These are phyloP conservation scores for Drosophila nannoptera DNA, from an alignment of 1,140 invertebrate species.

Conservation along the genomic window DNA sequence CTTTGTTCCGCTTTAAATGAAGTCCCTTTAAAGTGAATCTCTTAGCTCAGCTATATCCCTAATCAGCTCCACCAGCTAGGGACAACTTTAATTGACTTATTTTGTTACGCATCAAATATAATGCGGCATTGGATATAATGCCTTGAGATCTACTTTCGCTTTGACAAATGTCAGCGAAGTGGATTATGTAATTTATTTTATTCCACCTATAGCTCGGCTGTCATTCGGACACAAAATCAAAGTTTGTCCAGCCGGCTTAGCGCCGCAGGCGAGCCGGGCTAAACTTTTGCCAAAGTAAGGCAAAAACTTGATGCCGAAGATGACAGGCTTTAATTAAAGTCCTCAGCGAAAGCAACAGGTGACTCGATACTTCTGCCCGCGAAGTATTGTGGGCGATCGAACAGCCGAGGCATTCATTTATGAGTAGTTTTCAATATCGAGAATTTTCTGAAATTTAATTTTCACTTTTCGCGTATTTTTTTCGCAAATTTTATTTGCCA, in stretches of 20 bases:
- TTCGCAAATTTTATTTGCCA: too few species aligned
- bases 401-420: too few species aligned
- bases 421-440: too few species aligned
- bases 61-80: background rate
- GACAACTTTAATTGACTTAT: slow-evolving; percentile 15
- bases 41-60: background rate
- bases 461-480: background rate
- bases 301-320: slow-evolving; percentile 46
- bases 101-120: slow-evolving; percentile 6
- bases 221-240: slow-evolving; percentile 44
- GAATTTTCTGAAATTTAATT: background rate
- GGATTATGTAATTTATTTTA: slow-evolving; percentile 70
- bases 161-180: slow-evolving; percentile 68
- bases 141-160: slow-evolving; percentile 17
- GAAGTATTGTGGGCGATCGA: background rate
- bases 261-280: slow-evolving; percentile 16
- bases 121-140: slow-evolving; percentile 46
- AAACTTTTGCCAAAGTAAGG: slow-evolving; percentile 51
- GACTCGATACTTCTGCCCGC: slow-evolving; percentile 25
- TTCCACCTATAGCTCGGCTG: slow-evolving; percentile 29
- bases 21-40: background rate
- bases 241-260: slow-evolving; percentile 38
- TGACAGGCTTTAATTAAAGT: slow-evolving; percentile 56
- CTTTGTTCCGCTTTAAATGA: background rate
- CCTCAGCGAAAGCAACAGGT: slow-evolving; percentile 58